Evolutionary conservation across 2,113 vertebrate genomes (phyloP), one percentile per base, ranked within the genome.

Genomic region (Thymallus thymallus): DNA sequence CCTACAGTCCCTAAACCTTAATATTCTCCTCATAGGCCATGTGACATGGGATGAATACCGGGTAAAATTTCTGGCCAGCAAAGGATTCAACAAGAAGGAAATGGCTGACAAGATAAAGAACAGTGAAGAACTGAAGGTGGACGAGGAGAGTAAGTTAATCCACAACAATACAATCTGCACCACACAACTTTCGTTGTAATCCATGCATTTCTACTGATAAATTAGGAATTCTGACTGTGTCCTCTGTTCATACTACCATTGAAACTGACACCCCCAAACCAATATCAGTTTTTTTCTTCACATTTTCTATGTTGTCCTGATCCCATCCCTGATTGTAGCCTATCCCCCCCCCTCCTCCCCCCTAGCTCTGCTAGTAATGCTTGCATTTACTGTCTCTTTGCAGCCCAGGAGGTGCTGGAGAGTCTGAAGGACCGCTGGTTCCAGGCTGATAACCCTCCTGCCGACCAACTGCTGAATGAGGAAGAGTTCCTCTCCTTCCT

Each of bases 341-440:
- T 60, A 60, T 60, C 7, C 0, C 20, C n/a, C n/a, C n/a, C 2
- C n/a, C n/a, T 60, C n/a, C n/a, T 60, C 7, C 0, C 20, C 2
- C n/a, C n/a, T 60, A 22, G n/a, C 56, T 60, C n/a, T 60, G n/a
- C n/a, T 6, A 22, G 56, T 68, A 32, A 60, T 22, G 14, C 45
- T 12, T 29, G 32, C 18, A 2, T 24, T 20, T 64, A 41, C 5
- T 51, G 46, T 2, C 0, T 76, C 9, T 0, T 71, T 85, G 72
- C 90, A 99, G 97, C 97, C 66, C 96, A 98, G 91, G 97, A 99
- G 84, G 95, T 99, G 45, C 76, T 98, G 45, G 97, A 98, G 74
- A 99, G 96, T 76, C 92, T 99, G 83, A 97, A 94, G 79, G 98
- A 99, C 71, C 96, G 97, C 65, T 99, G 98, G 98, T 97, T 96